Base-by-base conservation (phyloP, 2,797 vertebrate species). In the Nannoperca obscura region DNA sequence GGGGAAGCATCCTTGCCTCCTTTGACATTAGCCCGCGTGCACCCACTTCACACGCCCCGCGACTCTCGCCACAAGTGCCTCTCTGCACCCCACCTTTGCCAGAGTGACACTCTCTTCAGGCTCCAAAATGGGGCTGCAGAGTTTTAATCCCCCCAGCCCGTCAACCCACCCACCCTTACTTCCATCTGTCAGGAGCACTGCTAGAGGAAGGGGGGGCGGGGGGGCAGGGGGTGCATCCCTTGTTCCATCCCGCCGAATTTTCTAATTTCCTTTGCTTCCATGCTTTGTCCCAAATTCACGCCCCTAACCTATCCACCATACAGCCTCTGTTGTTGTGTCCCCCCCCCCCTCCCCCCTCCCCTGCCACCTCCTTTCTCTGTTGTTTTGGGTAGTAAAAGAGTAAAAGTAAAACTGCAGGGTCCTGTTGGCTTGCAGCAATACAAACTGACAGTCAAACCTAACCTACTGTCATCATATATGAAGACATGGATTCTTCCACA, bases 261-360 rank as follows among this genome's bases (percentile, higher is more conserved):
- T 95, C 92, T 95, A 93, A 95, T 96, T 95, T 95, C 92, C 93
- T 95, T 92, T 92, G 91, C 92, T 83, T 94, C 91, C 83, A 87
- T 86, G 90, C 92, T 93, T 95, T 92, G 92, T 95, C 92, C 92
- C 89, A 93, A 95, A 95, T 92, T 94, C 93, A 93, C 92, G 87
- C 94, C 92, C 93, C 93, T 90, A 95, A 93, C 86, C 92, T 91
- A 92, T 84, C 88, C 88, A 90, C 90, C 90, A 84, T 92, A 88
- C 84, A 91, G 81, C 71, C 83, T 80, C 80, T 80, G 69, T 86
- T 65, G 58, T 81, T 76, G 79, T 75, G 73, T 53, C 82, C 69
- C 60, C 24, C 24, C 24, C 70, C 82, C 71, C 62, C n/a, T n/a
- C n/a, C 67, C 58, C 0, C 71, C 66, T 40, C 73, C 80, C 79